phyloP scores from a whole-genome alignment of 2,888 invertebrate species.

The Drosophila bunnanda region DNA sequence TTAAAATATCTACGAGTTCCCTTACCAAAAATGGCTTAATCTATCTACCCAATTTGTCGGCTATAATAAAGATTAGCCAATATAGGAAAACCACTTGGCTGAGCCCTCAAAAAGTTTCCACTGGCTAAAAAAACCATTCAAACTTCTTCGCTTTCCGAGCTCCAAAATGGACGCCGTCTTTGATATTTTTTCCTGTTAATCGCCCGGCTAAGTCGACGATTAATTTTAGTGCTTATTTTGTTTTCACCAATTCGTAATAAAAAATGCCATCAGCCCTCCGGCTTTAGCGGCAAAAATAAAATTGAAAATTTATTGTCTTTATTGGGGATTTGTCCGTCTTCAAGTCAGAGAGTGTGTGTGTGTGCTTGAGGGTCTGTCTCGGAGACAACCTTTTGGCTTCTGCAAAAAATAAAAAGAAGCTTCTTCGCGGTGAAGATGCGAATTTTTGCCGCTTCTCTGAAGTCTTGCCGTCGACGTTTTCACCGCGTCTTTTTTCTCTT shows the following conservation, averaged over 20 bases:
- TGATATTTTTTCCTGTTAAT: slow-evolving; percentile 39
- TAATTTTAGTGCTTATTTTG: slow-evolving; percentile 78
- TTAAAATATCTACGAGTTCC: neutral
- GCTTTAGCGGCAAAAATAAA: slow-evolving; percentile 64
- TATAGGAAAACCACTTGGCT: neutral
- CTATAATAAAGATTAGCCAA: slow-evolving; percentile 27
- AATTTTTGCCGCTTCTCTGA: slow-evolving; percentile 31
- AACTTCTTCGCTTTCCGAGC: neutral
- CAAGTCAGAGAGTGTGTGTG: no score
- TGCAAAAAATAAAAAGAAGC: slow-evolving; percentile 46
- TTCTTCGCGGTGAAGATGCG: slow-evolving; percentile 30
- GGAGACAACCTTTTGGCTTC: slow-evolving; percentile 69
- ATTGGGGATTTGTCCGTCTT: slow-evolving; percentile 32
- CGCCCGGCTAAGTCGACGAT: slow-evolving; percentile 72
- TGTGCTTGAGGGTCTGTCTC: slow-evolving; percentile 31
- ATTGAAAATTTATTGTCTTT: slow-evolving; percentile 76
- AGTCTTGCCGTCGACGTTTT: neutral
- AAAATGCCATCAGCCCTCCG: slow-evolving; percentile 58
- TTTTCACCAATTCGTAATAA: slow-evolving; percentile 66
- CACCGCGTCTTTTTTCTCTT: neutral
- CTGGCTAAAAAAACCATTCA: slow-evolving; percentile 11
- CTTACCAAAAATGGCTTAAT: neutral
- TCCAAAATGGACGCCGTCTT: slow-evolving; percentile 63
- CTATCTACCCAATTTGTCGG: slow-evolving; percentile 10
- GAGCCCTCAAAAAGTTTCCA: slow-evolving; percentile 20